Conservation (phyloP, 2,797 vertebrate genomes). For the Distichodus sexfasciatus region DNA sequence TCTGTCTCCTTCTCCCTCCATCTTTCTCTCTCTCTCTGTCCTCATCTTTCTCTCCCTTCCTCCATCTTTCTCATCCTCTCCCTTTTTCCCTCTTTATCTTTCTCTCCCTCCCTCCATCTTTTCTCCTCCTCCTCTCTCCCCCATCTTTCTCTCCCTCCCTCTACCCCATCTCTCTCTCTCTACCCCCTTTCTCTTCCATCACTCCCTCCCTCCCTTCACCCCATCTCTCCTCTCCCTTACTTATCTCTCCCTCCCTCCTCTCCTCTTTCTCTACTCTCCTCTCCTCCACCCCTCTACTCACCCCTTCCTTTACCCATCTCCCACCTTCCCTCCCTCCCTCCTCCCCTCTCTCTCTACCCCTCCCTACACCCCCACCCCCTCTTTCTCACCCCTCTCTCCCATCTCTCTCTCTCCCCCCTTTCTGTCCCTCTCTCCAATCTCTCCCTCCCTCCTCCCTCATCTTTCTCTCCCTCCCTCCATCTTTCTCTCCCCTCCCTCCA, state of each 20-base stretch:
- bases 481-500: not conserved
- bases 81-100: not conserved
- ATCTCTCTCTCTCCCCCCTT: not conserved
- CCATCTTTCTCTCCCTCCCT: not conserved
- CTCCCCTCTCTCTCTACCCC: not conserved
- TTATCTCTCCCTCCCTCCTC: not conserved
- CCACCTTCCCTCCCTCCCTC: not conserved
- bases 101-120: too few relatives aligned
- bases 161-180: too few relatives aligned
- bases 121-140: not conserved
- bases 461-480: not conserved
- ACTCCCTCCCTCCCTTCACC: not conserved
- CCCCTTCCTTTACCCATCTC: not conserved
- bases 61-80: not conserved
- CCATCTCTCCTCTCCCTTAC: too few relatives aligned
- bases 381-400: too few relatives aligned
- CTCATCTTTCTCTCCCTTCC: not conserved
- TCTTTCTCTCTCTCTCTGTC: not conserved
- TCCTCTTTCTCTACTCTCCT: too few relatives aligned
- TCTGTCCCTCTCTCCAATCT: not conserved
- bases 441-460: not conserved
- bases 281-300: not conserved
- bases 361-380: not conserved
- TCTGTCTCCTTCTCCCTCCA: not conserved
- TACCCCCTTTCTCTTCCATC: not conserved